Percentiles rank a stretch among this genome's conserved stretches.
Conservation (phyloP, 2,888 invertebrate species). For the Polydrusus cervinus region DNA sequence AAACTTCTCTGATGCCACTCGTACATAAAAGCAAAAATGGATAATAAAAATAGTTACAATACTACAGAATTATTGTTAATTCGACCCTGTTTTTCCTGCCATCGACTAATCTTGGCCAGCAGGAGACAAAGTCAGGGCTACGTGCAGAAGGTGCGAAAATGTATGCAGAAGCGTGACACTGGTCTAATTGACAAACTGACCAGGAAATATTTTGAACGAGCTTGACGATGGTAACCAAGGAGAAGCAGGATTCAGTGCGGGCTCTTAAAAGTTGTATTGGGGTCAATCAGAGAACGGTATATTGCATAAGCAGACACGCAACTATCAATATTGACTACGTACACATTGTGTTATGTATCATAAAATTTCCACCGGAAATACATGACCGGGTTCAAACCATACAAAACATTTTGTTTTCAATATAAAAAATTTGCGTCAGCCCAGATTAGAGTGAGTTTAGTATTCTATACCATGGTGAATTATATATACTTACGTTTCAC, state of each 20-base stretch:
- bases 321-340: conserved; percentile 20
- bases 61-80: neutral
- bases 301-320: conserved; percentile 51
- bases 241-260: conserved; percentile 39
- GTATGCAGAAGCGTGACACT: conserved; percentile 49
- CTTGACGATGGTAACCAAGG: conserved; percentile 44
- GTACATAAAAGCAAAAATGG: too few relatives aligned
- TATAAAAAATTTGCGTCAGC: too few relatives aligned
- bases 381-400: too few relatives aligned
- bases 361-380: too few relatives aligned
- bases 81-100: conserved; percentile 29
- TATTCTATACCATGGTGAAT: too few relatives aligned
- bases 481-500: too few relatives aligned
- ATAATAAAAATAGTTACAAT: too few relatives aligned
- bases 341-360: too few relatives aligned
- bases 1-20: too few relatives aligned
- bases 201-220: conserved; percentile 53
- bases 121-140: conserved; percentile 53
- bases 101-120: conserved; percentile 34
- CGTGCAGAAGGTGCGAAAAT: conserved; percentile 51
- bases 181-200: conserved; percentile 51
- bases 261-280: conserved; percentile 44
- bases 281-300: conserved; percentile 54
- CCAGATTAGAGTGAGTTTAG: too few relatives aligned
- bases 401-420: too few relatives aligned